These are phyloP conservation scores for Nasonia oneida DNA, from an alignment of 2,888 invertebrate genomes.

Conservation along the genomic window DNA sequence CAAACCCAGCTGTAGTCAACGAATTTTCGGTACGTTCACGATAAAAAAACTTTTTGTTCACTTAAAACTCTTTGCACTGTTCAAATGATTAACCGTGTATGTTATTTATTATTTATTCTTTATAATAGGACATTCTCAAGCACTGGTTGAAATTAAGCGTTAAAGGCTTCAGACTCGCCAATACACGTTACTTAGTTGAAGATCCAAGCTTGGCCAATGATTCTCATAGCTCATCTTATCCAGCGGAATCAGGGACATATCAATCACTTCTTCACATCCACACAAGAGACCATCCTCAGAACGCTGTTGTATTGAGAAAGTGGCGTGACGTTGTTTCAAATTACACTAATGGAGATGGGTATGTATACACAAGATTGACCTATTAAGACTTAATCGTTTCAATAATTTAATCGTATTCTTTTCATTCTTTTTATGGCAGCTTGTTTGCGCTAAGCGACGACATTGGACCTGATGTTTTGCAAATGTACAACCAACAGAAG, in stretches of 20 bases:
- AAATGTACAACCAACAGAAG: conserved; percentile 69
- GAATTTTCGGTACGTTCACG: conserved; percentile 81
- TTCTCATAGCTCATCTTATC: conserved; percentile 61
- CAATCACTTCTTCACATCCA: conserved; percentile 84
- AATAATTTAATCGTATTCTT: conserved; percentile 23
- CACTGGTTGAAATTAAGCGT: conserved; percentile 89
- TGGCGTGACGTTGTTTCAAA: conserved; percentile 85
- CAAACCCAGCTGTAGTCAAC: conserved; percentile 84
- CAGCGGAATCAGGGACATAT: conserved; percentile 80
- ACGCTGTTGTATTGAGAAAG: conserved; percentile 82
- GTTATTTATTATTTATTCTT: conserved; percentile 42
- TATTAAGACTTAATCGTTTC: conserved; percentile 18
- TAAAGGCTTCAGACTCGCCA: conserved; percentile 88
- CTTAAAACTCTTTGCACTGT: not conserved
- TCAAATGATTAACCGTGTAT: conserved; percentile 10
- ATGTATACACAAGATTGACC: conserved; percentile 36
- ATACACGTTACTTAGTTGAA: conserved; percentile 85
- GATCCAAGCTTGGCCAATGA: conserved; percentile 82
- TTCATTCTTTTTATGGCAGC: conserved; percentile 63
- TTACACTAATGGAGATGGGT: conserved; percentile 79
- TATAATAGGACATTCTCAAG: conserved; percentile 82
- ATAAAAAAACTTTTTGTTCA: conserved; percentile 13
- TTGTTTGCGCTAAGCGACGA: conserved; percentile 74
- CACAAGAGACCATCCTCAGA: conserved; percentile 83
- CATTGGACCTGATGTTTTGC: conserved; percentile 70